Evolutionary conservation across 2,888 invertebrate genomes (phyloP).

Genomic region (Parthenolecanium corni): DNA sequence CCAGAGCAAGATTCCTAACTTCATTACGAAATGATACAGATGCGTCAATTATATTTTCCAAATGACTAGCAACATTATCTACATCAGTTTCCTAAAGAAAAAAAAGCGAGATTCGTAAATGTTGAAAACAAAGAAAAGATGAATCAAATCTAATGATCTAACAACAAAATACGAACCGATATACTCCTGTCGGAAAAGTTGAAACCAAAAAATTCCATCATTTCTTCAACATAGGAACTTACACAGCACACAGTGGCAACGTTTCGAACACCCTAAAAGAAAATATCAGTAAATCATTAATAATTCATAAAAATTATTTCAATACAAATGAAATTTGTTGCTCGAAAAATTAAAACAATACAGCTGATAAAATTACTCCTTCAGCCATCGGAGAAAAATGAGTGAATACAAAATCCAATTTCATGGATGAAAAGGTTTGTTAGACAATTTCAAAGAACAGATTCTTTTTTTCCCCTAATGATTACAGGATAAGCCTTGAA

Average conservation of each 20-base stretch:
- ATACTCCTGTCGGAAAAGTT: background rate
- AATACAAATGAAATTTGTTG: too few species aligned
- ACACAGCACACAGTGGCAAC: slow-evolving; percentile 1
- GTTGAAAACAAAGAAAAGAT: background rate
- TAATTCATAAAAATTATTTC: too few species aligned
- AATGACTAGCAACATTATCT: slow-evolving; percentile 5
- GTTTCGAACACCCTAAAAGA: slow-evolving; percentile 8
- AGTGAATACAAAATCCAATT: too few species aligned
- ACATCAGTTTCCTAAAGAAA: background rate
- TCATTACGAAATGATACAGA: slow-evolving; percentile 32
- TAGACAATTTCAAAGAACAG: too few species aligned
- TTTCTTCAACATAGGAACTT: background rate
- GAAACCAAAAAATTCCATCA: slow-evolving; percentile 1
- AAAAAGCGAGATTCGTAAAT: background rate
- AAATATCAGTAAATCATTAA: too few species aligned
- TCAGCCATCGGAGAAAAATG: too few species aligned
- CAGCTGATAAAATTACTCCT: too few species aligned
- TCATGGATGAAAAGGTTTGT: too few species aligned
- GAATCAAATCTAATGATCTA: background rate
- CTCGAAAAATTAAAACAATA: too few species aligned
- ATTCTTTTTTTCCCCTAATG: too few species aligned
- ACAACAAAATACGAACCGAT: background rate
- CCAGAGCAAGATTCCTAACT: slow-evolving; percentile 31
- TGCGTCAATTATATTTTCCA: slow-evolving; percentile 31
- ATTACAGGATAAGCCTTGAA: too few species aligned